Percentiles rank a stretch among this genome's conserved stretches.
phyloP scores from a whole-genome alignment of 23 tunicate species.

The Aplidium turbinatum region DNA sequence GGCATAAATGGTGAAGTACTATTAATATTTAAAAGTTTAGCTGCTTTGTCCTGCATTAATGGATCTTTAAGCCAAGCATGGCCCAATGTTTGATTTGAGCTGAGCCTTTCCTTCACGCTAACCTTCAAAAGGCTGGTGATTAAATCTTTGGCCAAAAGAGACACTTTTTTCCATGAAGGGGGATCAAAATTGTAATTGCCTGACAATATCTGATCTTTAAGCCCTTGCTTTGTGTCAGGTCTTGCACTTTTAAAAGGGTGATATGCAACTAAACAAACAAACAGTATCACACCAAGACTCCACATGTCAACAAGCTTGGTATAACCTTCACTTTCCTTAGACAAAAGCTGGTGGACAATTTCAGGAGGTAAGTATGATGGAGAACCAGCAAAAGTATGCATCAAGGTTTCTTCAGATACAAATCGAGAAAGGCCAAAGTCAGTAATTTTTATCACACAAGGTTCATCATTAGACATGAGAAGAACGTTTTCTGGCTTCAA shows the following conservation, averaged over 20 bases:
- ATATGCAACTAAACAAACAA: slow-evolving; percentile 72
- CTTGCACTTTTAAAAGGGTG: slow-evolving; percentile 67
- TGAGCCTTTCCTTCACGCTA: slow-evolving; percentile 50
- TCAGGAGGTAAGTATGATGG: slow-evolving; percentile 84
- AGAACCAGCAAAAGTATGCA: slow-evolving; percentile 86
- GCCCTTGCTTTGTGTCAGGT: slow-evolving; percentile 48
- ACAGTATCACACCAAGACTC: slow-evolving; percentile 86
- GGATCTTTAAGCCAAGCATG: slow-evolving; percentile 62
- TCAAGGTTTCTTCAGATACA: slow-evolving; percentile 58
- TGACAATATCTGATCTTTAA: slow-evolving; percentile 39
- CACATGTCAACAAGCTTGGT: slow-evolving; percentile 80
- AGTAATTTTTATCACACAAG: slow-evolving; percentile 71
- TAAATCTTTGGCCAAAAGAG: slow-evolving; percentile 51
- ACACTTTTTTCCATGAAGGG: slow-evolving; percentile 45
- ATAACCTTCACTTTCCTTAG: slow-evolving; percentile 41
- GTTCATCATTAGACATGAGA: slow-evolving; percentile 68
- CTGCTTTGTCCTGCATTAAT: slow-evolving; percentile 30
- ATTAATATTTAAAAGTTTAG: slow-evolving; percentile 2
- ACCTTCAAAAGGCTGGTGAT: slow-evolving; percentile 44
- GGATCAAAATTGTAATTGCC: slow-evolving; percentile 59
- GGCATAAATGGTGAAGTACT: too few species aligned
- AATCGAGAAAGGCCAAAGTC: slow-evolving; percentile 88
- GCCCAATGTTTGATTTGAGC: slow-evolving; percentile 34
- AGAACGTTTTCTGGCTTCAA: slow-evolving; percentile 91
- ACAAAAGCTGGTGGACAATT: slow-evolving; percentile 25